phyloP scores from a whole-genome alignment of 1,140 invertebrate species.

The Dreissena polymorpha region DNA sequence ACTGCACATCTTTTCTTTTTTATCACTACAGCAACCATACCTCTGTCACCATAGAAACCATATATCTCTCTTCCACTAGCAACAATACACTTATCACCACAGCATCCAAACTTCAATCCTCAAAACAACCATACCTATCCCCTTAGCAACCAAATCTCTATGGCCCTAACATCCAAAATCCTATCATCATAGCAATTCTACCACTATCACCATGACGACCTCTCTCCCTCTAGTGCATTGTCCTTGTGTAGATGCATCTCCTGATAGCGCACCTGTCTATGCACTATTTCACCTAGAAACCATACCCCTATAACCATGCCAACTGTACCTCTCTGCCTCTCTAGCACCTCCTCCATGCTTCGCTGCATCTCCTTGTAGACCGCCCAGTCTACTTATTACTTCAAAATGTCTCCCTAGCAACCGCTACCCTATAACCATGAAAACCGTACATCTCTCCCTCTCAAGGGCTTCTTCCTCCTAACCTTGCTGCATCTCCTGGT shows the following conservation, averaged over 20 bases:
- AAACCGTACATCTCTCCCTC: conserved; percentile 87
- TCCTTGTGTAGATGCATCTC: conserved; percentile 94
- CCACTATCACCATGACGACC: conserved; percentile 74
- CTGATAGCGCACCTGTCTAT: conserved; percentile 97
- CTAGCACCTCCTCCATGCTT: conserved; percentile 95
- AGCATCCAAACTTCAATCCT: not conserved
- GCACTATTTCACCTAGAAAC: conserved; percentile 90
- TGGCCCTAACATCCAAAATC: not conserved
- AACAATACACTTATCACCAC: too few relatives aligned
- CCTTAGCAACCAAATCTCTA: conserved; percentile 75
- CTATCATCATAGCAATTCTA: not conserved
- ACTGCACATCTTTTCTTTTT: too few relatives aligned
- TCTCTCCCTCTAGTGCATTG: conserved; percentile 96
- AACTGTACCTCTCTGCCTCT: conserved; percentile 90
- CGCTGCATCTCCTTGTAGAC: conserved; percentile 95
- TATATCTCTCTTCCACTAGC: too few relatives aligned
- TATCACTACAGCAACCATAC: too few relatives aligned
- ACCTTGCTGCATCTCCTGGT: conserved; percentile 94
- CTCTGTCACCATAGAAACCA: too few relatives aligned
- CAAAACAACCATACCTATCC: conserved; percentile 84
- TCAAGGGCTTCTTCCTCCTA: conserved; percentile 97
- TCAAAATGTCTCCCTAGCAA: conserved; percentile 83
- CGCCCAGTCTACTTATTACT: conserved; percentile 97
- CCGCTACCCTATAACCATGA: not conserved
- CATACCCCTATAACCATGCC: not conserved